These are phyloP conservation scores for Mungos mungo DNA, from an alignment of 2,113 vertebrate species.

Conservation along the genomic window DNA sequence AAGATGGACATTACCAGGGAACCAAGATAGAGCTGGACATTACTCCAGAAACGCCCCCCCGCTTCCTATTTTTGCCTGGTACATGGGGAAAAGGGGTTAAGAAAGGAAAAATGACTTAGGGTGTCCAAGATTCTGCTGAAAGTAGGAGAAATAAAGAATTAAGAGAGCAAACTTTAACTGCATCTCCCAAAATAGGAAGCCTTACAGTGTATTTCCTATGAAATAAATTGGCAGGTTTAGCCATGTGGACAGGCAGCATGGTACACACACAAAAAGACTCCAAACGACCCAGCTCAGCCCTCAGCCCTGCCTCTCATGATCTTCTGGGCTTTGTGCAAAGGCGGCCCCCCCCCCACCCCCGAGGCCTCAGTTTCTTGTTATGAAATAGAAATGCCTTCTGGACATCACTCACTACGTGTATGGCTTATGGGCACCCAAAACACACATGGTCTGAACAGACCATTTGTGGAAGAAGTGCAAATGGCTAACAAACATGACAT, in stretches of 20 bases:
- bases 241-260: background rate
- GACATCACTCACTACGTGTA: background rate
- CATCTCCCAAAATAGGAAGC: background rate
- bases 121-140: background rate
- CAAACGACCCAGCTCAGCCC: background rate
- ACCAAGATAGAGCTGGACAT: background rate
- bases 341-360: accelerated
- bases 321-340: background rate
- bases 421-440: background rate
- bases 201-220: background rate
- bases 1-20: background rate
- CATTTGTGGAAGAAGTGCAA: background rate
- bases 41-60: background rate
- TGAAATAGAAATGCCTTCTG: background rate
- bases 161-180: background rate
- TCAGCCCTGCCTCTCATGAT: background rate
- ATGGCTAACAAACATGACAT: background rate
- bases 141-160: background rate
- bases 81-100: background rate
- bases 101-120: background rate
- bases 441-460: background rate
- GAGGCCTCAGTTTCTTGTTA: background rate
- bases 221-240: background rate
- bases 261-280: background rate
- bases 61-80: background rate